A percentile compares a stretch with the other conserved stretches of the same genome.
Evolutionary conservation across 1,140 invertebrate species (phyloP).

Genomic region (Nasonia longicornis): DNA sequence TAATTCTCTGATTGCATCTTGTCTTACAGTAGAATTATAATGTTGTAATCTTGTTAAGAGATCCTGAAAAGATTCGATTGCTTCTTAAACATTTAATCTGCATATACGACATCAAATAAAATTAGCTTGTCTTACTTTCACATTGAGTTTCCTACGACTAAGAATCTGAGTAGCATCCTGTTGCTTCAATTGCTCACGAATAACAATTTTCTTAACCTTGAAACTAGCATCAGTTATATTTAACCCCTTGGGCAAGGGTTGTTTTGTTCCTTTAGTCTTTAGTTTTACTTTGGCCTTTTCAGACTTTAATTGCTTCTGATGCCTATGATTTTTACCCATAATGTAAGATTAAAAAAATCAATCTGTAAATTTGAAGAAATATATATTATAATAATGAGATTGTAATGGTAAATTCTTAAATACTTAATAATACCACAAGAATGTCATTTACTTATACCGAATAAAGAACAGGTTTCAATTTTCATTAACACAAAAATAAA

Average conservation of each 20-base stretch:
- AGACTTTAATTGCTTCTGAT: conserved; percentile 78
- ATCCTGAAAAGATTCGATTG: conserved; percentile 70
- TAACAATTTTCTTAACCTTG: conserved; percentile 88
- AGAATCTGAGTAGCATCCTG: conserved; percentile 73
- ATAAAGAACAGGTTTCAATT: too few species aligned
- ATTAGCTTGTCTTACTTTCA: conserved; percentile 68
- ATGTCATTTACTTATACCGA: too few species aligned
- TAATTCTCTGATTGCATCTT: conserved; percentile 78
- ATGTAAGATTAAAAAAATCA: conserved; percentile 36
- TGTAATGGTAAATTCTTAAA: too few species aligned
- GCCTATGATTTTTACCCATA: conserved; percentile 71
- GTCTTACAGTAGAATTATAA: conserved; percentile 79
- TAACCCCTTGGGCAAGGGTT: conserved; percentile 78
- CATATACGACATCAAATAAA: not conserved
- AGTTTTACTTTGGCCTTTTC: conserved; percentile 85
- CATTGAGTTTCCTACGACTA: conserved; percentile 80
- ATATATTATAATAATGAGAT: not conserved
- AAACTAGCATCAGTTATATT: conserved; percentile 90
- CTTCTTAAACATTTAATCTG: not conserved
- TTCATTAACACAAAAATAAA: too few species aligned
- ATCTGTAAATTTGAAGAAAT: not conserved
- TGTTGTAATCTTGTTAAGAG: conserved; percentile 81
- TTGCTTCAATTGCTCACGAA: conserved; percentile 81
- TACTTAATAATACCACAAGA: too few species aligned
- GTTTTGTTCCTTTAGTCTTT: conserved; percentile 75